These are phyloP conservation scores for Eretmocerus hayati DNA, from an alignment of 2,888 invertebrate genomes.

Conservation along the genomic window DNA sequence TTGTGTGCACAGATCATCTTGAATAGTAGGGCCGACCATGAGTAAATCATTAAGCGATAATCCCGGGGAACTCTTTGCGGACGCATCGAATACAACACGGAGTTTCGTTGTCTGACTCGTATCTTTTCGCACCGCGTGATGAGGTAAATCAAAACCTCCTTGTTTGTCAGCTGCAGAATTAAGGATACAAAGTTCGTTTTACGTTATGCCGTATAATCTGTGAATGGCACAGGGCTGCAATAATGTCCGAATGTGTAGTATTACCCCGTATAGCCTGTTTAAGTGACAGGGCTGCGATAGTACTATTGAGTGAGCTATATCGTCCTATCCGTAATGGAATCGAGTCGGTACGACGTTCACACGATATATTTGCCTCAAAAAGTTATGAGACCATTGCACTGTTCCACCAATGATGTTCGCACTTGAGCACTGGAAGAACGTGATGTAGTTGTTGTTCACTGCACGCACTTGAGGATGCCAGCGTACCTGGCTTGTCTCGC, in stretches of 20 bases:
- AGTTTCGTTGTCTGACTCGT: conserved; percentile 1
- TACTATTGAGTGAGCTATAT: too few species aligned
- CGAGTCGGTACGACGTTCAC: too few species aligned
- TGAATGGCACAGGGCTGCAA: neutral
- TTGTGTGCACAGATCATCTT: neutral
- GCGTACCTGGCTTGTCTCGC: too few species aligned
- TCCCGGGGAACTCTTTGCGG: neutral
- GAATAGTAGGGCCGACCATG: conserved; percentile 2
- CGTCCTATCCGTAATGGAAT: too few species aligned
- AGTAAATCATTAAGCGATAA: conserved; percentile 3
- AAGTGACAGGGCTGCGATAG: too few species aligned
- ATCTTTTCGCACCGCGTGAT: conserved; percentile 4
- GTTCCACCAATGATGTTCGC: too few species aligned
- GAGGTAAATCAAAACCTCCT: conserved; percentile 5
- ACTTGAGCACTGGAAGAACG: too few species aligned
- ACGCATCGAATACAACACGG: conserved; percentile 11
- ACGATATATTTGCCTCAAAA: too few species aligned
- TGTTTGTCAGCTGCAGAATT: neutral
- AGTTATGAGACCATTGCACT: too few species aligned
- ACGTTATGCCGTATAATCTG: neutral
- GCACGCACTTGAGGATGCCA: too few species aligned
- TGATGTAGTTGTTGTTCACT: too few species aligned
- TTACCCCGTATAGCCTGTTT: too few species aligned
- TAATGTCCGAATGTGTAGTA: neutral
- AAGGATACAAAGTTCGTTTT: neutral